Conservation (phyloP, 1,140 invertebrate species). For the Caenorhabditis elegans region WBcel235 BX284604.4:455001-455500, state of each 20-base stretch:
- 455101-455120: neutral
- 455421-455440: neutral
- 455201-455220: constrained; percentile 13
- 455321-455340: neutral
- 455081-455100: neutral
- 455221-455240: no score
- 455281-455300: no score
- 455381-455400: neutral
- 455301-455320: no score
- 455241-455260: no score
- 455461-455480: neutral
- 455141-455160: neutral
- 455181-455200: neutral
- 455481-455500: no score
- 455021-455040: no score
- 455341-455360: neutral
- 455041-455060: neutral
- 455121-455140: neutral
- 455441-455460: neutral
- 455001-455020: no score
- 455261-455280: no score
- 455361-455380: neutral
- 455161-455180: neutral
- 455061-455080: neutral
- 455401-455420: no score